Base-by-base conservation (phyloP, 2,113 vertebrate genomes). In the Rostratula benghalensis region DNA sequence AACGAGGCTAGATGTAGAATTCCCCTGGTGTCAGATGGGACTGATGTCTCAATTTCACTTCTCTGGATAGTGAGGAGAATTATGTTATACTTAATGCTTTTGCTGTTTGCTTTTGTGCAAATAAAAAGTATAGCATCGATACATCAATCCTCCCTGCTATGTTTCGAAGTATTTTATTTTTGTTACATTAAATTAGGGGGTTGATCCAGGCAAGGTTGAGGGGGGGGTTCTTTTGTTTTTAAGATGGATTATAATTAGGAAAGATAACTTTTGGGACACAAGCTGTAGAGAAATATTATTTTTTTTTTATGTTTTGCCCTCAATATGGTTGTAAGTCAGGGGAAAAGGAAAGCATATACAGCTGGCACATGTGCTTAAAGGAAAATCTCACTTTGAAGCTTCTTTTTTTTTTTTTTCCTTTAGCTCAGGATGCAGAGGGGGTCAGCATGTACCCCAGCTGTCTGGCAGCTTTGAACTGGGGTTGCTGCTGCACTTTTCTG, bases 241-340 rank as follows among this genome's bases (percentile, higher is more conserved):
- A 45, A 39, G 37, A 24, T 19, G 31, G 18, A 7, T 64, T 80
- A 22, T 37, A 63, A 59, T 46, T n/a, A 68, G 39, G 48, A 83
- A 63, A 46, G 24, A 16, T 74, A 50, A 31, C 15, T 75, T 43
- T 30, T 22, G n/a, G 45, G 19, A 27, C 0, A 0, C 30, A 68
- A 76, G 11, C 46, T 3, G 6, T 21, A 17, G 17, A 31, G 37
- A 48, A 18, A 12, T 41, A 46, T 20, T 17, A 16, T 13, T 13
- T 45, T 45, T 41, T 71, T 76, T 31, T 54, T 2, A 2, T 61
- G 11, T 14, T 91, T 83, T 61, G 41, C 20, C 14, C 25, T 82
- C 54, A 31, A 18, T 33, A n/a, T 0, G 0, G 20, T 28, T 33
- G 8, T 71, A 48, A 35, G 24, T 43, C 5, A 3, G 15, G 18